Percentiles rank a stretch among this genome's conserved stretches.
Conservation (phyloP, 2,797 vertebrate species). For the Chaenodraco wilsoni region DNA sequence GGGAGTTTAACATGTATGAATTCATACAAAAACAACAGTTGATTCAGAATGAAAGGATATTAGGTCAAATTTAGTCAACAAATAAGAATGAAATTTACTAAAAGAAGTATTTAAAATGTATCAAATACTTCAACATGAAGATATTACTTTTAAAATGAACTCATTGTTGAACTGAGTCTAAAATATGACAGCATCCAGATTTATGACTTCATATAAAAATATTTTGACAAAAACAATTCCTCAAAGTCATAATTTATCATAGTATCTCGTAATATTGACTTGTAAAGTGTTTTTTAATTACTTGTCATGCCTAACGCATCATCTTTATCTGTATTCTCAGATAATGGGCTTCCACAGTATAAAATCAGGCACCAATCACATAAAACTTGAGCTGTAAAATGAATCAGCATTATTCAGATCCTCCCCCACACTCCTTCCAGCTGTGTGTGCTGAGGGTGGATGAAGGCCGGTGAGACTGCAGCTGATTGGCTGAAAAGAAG, state of each 20-base stretch:
- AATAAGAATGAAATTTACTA: neutral
- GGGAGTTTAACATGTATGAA: neutral
- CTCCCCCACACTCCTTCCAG: constrained; percentile 18
- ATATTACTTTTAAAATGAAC: neutral
- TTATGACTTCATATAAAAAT: neutral
- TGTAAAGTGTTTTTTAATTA: neutral
- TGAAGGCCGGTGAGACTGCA: constrained; percentile 32
- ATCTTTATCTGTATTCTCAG: neutral
- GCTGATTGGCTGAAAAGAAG: constrained; percentile 39
- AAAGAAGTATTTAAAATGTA: too few relatives aligned
- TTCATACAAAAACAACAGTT: neutral
- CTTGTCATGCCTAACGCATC: neutral
- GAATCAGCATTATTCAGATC: constrained; percentile 24
- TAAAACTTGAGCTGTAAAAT: constrained; percentile 48
- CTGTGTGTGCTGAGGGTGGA: constrained; percentile 27
- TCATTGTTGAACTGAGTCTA: neutral
- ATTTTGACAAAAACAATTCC: neutral
- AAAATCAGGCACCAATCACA: constrained; percentile 48
- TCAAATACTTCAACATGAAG: neutral
- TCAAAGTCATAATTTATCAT: neutral
- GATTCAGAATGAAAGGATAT: too few relatives aligned
- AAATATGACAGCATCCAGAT: neutral
- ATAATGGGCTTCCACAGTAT: constrained; percentile 17
- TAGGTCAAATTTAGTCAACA: neutral
- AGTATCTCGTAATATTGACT: neutral